phyloP scores from a whole-genome alignment of 2,888 invertebrate genomes.

The Philhelius pedissequus region DNA sequence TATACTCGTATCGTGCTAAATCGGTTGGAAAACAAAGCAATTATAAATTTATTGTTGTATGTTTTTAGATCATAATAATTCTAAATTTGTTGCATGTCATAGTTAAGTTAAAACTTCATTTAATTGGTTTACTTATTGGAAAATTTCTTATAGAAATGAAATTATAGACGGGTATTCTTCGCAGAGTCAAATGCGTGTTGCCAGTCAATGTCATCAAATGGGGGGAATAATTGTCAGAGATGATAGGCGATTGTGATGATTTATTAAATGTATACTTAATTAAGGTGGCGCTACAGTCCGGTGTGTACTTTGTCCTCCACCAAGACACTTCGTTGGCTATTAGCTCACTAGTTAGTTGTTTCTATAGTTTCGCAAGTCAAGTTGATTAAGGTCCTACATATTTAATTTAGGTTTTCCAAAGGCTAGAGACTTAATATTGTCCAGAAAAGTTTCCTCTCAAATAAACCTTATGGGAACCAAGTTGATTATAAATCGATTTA shows the following conservation, averaged over 20 bases:
- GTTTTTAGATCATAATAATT: conserved; percentile 22
- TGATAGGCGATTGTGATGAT: neutral
- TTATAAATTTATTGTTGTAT: neutral
- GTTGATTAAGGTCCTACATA: no score
- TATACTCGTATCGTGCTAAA: neutral
- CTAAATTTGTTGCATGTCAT: conserved; percentile 33
- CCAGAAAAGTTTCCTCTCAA: no score
- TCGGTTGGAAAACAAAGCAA: neutral
- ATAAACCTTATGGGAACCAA: no score
- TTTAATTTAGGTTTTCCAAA: no score
- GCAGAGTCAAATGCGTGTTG: neutral
- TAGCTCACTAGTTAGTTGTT: no score
- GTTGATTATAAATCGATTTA: no score
- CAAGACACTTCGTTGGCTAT: no score
- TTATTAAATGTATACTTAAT: neutral
- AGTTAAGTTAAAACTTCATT: conserved; percentile 4
- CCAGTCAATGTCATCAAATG: neutral
- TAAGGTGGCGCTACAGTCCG: no score
- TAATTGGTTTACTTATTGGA: conserved; percentile 2
- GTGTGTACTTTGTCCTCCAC: no score
- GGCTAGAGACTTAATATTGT: no score
- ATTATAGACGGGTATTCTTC: neutral
- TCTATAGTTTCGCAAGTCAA: no score
- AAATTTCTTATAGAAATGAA: neutral
- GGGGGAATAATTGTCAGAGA: neutral